Evolutionary conservation across 2,888 invertebrate genomes (phyloP).

Genomic region (Mayetiola destructor): DNA sequence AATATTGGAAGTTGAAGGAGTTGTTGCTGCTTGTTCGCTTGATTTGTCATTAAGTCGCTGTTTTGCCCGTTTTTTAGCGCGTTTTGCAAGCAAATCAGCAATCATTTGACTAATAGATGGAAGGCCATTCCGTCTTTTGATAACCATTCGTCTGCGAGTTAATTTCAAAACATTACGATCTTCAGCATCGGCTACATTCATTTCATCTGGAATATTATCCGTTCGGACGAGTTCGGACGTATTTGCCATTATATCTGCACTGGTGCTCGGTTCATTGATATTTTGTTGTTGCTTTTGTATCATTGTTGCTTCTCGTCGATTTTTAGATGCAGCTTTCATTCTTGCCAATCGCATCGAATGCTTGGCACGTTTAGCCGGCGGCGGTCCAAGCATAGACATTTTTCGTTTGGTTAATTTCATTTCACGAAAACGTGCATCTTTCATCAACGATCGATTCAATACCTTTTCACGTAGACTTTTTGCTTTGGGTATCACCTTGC

Average conservation of each 20-base stretch:
- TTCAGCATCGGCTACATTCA: background rate
- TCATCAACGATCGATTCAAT: background rate
- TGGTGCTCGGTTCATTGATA: background rate
- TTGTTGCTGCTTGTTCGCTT: background rate
- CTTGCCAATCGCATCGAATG: background rate
- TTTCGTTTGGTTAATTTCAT: constrained; percentile 1
- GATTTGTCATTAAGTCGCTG: constrained; percentile 6
- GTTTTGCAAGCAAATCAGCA: constrained; percentile 7
- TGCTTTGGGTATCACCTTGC: background rate
- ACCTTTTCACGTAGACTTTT: constrained; percentile 7
- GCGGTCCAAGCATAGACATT: background rate
- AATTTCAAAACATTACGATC: background rate
- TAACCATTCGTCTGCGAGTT: background rate
- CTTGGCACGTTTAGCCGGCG: background rate
- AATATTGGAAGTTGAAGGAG: background rate
- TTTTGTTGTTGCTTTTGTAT: background rate
- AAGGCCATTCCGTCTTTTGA: background rate
- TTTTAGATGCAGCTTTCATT: background rate
- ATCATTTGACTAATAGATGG: constrained; percentile 11
- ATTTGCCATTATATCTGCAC: background rate
- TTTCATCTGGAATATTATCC: too few species aligned
- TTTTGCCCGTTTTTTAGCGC: constrained; percentile 6
- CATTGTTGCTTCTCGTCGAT: background rate
- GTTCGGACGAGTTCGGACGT: background rate
- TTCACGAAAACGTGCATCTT: constrained; percentile 6